Conservation (phyloP, 2,113 vertebrate species). For the Thalassarche chlororhynchos region DNA sequence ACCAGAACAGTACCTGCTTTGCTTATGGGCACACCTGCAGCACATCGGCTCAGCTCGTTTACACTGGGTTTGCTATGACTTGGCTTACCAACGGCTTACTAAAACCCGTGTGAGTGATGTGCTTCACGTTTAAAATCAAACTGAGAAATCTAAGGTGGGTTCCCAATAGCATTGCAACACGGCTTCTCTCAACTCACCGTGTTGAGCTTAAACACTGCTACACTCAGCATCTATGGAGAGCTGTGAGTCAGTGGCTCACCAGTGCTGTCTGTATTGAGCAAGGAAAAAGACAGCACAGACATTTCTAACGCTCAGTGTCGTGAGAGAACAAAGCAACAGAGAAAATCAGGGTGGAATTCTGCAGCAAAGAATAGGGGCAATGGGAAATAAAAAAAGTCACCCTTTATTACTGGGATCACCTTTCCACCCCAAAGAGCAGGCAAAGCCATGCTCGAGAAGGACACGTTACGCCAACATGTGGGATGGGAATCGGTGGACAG, state of each 20-base stretch:
- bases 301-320: background rate
- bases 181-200: rapidly evolving
- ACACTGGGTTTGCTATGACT: background rate
- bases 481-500: background rate
- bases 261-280: background rate
- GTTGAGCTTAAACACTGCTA: background rate
- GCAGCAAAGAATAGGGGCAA: background rate
- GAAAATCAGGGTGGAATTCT: background rate
- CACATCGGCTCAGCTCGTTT: rapidly evolving
- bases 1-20: background rate
- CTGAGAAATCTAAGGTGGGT: background rate
- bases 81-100: background rate
- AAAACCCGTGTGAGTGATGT: background rate
- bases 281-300: background rate
- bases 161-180: background rate
- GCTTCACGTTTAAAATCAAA: background rate
- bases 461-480: rapidly evolving
- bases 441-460: background rate
- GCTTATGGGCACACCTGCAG: background rate
- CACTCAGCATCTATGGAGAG: background rate
- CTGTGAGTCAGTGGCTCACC: background rate
- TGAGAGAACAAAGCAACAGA: background rate
- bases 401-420: background rate
- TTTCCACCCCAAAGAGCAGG: background rate
- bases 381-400: background rate